These are phyloP conservation scores for Megaustenia siamemsis DNA, from an alignment of 2,888 invertebrate genomes.

Conservation along the genomic window DNA sequence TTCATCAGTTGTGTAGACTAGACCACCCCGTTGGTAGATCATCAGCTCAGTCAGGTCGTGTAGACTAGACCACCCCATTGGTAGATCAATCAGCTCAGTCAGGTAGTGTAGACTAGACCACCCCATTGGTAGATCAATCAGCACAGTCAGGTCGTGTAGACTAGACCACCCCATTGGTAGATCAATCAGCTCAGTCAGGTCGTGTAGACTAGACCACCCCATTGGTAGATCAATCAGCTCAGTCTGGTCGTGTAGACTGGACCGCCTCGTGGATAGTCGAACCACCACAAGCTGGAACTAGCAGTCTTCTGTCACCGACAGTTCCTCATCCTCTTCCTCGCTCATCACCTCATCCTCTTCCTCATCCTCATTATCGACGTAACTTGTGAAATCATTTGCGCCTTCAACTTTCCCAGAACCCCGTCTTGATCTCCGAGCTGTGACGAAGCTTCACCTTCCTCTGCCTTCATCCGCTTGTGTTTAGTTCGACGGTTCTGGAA, in stretches of 20 bases:
- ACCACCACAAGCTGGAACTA: not conserved
- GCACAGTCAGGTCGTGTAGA: too few relatives aligned
- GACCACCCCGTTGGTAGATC: too few relatives aligned
- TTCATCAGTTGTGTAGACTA: too few relatives aligned
- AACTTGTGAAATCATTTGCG: constrained; percentile 41
- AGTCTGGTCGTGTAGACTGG: not conserved
- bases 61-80: too few relatives aligned
- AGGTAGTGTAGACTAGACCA: too few relatives aligned
- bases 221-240: too few relatives aligned
- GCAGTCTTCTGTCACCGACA: constrained; percentile 58
- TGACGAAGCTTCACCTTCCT: constrained; percentile 64
- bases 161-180: too few relatives aligned
- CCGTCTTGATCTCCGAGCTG: constrained; percentile 46
- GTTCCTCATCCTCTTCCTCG: constrained; percentile 54
- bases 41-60: too few relatives aligned
- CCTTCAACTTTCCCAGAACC: not conserved
- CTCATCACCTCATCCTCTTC: constrained; percentile 26
- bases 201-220: not conserved
- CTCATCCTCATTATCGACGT: constrained; percentile 47
- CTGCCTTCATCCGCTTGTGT: constrained; percentile 87
- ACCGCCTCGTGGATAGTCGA: not conserved
- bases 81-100: too few relatives aligned
- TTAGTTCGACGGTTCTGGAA: constrained; percentile 98
- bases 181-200: too few relatives aligned
- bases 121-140: too few relatives aligned